Base-by-base conservation (phyloP, 2,888 invertebrate species). In the Ctena decussata region DNA sequence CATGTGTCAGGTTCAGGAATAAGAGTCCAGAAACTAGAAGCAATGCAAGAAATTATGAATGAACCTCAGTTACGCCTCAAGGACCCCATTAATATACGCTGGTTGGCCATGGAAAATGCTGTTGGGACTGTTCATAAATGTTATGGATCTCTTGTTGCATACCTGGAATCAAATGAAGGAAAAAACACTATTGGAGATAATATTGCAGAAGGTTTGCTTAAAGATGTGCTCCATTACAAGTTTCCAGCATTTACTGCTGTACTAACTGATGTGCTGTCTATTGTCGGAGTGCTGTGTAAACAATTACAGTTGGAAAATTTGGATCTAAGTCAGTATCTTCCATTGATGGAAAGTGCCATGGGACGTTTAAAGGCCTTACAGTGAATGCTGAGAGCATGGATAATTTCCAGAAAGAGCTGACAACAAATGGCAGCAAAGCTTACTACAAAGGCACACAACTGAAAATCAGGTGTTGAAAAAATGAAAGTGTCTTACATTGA, bases 161-260 rank as follows among this genome's bases (percentile, higher is more conserved):
- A 77, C 32, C 44, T 81, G 0, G 35, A 76, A 24, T 71, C 73
- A 11, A 77, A 77, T 35, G 77, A 82, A 6, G 73, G 72, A 8
- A 76, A 77, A 15, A 73, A 77, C 37, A 60, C 65, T 6, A 18
- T 77, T 18, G 77, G 82, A 11, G 73, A 82, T 27, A 21, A 11
- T 8, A 73, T 77, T 27, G 72, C 76, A 1, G 53, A 76, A 0
- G 82, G 82, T 27, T 49, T 82, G 30, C 35, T 77, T 18, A 77
- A 72, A 18, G 60, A 76, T 5, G 53, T 77, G 21, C 44, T 77
- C 0, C 77, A 77, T 18, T 82, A 72, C 35, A 82, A 82, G 35
- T 82, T 82, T 21, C 82, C 70, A 12, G 77, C 71, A 1, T 82
- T 76, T 60, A 82, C 82, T 27, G 71, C 77, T 30, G 11, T 77